These are phyloP conservation scores for Uria lomvia DNA, from an alignment of 2,113 vertebrate species.

Conservation along the genomic window DNA sequence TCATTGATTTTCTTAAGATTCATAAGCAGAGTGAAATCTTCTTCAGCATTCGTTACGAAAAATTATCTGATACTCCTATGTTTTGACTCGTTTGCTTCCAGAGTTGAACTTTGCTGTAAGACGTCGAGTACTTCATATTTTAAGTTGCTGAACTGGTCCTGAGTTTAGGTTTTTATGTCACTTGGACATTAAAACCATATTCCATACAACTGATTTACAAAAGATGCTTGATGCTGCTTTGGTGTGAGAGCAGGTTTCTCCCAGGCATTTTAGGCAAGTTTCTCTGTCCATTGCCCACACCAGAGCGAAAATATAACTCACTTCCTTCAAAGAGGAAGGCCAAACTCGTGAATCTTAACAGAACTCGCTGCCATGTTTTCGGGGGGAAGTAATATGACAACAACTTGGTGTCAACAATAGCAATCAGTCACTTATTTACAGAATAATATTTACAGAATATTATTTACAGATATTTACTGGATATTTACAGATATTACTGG, in stretches of 20 bases:
- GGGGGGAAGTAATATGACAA: not conserved
- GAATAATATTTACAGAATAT: not conserved
- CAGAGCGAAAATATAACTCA: not conserved
- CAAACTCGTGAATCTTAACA: not conserved
- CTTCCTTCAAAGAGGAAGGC: not conserved
- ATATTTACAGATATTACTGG: too few relatives aligned
- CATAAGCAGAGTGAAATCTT: slow-evolving; percentile 21
- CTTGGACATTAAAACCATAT: not conserved
- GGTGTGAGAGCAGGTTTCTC: not conserved
- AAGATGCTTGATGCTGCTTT: not conserved
- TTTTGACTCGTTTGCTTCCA: slow-evolving; percentile 8
- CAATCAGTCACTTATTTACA: not conserved
- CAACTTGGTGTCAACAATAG: not conserved
- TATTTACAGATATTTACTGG: too few relatives aligned
- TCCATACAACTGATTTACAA: not conserved
- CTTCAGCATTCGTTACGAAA: slow-evolving; percentile 15
- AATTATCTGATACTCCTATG: not conserved
- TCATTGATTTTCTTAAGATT: slow-evolving; percentile 33
- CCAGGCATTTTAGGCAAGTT: not conserved
- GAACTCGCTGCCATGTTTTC: not conserved
- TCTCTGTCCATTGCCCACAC: not conserved
- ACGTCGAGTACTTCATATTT: not conserved
- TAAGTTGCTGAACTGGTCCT: not conserved
- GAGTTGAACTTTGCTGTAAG: not conserved
- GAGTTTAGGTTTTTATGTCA: not conserved